Evolutionary conservation across 1,140 invertebrate species (phyloP), one percentile per base, ranked within the genome.

Genomic region (Eurosta solidaginis): DNA sequence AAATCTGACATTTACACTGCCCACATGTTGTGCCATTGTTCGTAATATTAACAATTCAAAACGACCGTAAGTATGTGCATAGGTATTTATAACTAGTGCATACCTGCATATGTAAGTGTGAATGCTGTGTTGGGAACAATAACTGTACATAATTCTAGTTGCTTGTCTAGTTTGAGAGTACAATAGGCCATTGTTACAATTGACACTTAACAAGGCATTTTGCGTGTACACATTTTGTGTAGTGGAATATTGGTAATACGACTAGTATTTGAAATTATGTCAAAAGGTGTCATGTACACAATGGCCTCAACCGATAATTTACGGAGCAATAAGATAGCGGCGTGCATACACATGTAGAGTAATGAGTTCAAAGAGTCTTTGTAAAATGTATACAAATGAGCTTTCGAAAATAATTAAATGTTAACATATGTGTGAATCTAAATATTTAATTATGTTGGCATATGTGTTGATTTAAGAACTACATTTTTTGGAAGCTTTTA

Each of bases 191-290:
- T 68, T 68, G 59, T 68, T 68, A 68, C 59, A 68, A 40, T 68
- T 68, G 59, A 68, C 59, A 68, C 33, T 68, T 68, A 68, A 68
- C 59, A 42, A 68, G 59, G 40, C 59, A 68, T 68, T 68, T 68
- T 5, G 59, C 33, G 33, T 33, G 59, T 22, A n/a, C 59, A 68
- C 40, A 40, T 68, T 5, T 29, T 29, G 33, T 33, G 59, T 22
- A 20, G 29, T 40, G 59, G 17, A 40, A 68, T 40, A 36, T 68
- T 20, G 33, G 33, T 29, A 68, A 68, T 40, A 40, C 59, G n/a
- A n/a, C n/a, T n/a, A n/a, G n/a, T n/a, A n/a, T n/a, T n/a, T n/a
- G n/a, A n/a, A n/a, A n/a, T n/a, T n/a, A n/a, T n/a, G n/a, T n/a
- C n/a, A n/a, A n/a, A n/a, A n/a, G n/a, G n/a, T n/a, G n/a, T n/a